phyloP scores from a whole-genome alignment of 2,888 invertebrate genomes.

The Sinhomidia bicolor region DNA sequence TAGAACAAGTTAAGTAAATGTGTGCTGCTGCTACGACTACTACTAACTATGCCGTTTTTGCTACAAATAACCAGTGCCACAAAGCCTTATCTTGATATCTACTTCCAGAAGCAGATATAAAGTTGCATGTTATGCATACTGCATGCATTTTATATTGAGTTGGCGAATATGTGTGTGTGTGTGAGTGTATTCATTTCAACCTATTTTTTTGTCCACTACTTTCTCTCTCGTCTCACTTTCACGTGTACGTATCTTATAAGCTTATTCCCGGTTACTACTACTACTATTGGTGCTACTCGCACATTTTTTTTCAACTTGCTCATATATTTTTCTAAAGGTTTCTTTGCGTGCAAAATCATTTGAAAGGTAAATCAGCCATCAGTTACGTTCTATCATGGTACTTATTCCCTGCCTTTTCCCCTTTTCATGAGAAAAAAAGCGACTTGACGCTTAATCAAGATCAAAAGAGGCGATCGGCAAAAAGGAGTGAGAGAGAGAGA shows the following conservation, averaged over 20 bases:
- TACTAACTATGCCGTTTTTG: not conserved
- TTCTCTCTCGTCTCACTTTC: not conserved
- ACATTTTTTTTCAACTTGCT: not conserved
- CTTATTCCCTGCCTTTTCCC: conserved; percentile 66
- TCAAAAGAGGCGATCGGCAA: conserved; percentile 66
- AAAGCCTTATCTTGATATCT: not conserved
- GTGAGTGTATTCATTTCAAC: not conserved
- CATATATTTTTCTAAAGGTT: conserved; percentile 64
- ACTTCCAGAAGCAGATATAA: not conserved
- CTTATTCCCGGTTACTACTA: no score
- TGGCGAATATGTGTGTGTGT: not conserved
- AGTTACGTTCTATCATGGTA: conserved; percentile 67
- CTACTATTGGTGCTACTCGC: no score
- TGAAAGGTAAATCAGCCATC: conserved; percentile 75
- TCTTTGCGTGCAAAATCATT: conserved; percentile 75
- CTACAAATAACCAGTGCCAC: not conserved
- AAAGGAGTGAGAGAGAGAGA: no score
- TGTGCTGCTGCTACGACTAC: not conserved
- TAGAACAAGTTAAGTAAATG: conserved; percentile 34
- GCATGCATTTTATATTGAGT: no score
- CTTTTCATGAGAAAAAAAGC: conserved; percentile 67
- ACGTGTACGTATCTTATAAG: not conserved
- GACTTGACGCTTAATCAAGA: conserved; percentile 75
- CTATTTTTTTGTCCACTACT: not conserved
- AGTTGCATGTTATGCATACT: conserved; percentile 26